Percentiles rank a stretch among this genome's conserved stretches.
Evolutionary conservation across 2,797 vertebrate species (phyloP).

Genomic region (Bradypodion ventrale): DNA sequence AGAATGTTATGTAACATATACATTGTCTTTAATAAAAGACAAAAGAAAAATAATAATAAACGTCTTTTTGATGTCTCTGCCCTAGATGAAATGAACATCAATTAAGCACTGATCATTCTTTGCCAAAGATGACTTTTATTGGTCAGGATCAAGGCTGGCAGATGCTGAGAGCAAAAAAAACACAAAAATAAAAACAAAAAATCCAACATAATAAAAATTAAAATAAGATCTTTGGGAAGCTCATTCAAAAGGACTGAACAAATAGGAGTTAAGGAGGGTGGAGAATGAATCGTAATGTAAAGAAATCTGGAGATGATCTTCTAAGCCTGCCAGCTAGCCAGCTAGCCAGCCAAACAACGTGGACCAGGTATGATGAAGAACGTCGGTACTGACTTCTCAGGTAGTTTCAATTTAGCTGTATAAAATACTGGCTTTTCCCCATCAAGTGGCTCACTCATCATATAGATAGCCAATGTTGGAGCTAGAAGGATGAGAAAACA

Average conservation of each 20-base stretch:
- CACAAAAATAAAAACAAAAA: too few relatives aligned
- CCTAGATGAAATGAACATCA: conserved; percentile 19
- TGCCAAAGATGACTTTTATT: conserved; percentile 49
- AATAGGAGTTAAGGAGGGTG: conserved; percentile 45
- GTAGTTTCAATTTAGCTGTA: conserved; percentile 49
- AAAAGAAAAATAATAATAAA: background rate
- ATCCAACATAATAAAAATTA: conserved; percentile 27
- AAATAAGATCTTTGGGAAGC: conserved; percentile 60
- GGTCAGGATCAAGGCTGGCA: conserved; percentile 52
- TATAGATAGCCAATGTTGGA: conserved; percentile 93
- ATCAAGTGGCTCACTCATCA: conserved; percentile 70
- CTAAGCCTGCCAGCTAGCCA: background rate
- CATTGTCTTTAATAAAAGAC: conserved; percentile 17
- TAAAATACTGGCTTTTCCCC: conserved; percentile 35
- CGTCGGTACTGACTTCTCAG: conserved; percentile 51
- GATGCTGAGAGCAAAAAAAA: conserved; percentile 58
- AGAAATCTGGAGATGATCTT: conserved; percentile 57
- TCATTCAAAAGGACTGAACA: conserved; percentile 49
- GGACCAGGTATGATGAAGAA: conserved; percentile 37
- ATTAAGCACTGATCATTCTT: background rate
- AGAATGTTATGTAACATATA: background rate
- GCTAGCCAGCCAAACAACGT: conserved; percentile 27
- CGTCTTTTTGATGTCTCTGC: conserved; percentile 8
- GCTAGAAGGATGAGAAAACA: conserved; percentile 71
- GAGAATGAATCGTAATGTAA: conserved; percentile 50